Base-by-base conservation (phyloP, 2,797 vertebrate species). In the Thripadectes ignobilis region DNA sequence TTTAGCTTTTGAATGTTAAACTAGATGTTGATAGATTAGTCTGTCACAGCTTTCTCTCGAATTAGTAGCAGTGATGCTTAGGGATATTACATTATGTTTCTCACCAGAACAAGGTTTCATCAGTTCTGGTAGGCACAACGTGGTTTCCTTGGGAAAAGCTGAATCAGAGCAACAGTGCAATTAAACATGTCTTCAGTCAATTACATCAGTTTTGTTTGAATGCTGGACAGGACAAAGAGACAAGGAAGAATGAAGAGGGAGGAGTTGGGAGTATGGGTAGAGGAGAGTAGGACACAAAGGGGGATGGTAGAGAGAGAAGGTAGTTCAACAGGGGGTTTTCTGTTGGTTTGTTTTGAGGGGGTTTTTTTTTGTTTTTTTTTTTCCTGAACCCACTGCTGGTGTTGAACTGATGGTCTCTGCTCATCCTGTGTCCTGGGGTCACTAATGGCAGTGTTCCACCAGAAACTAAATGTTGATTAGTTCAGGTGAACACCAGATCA, bases 291-390 rank as follows among this genome's bases (percentile, higher is more conserved):
- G 51, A 43, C 14, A 7, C 9, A 61, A 34, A 82, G 45, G 14
- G 7, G 13, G 29, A 2, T 67, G 32, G 61, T 27, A 66, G 61
- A 76, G 79, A 49, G 43, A 13, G 34, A 52, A 48, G 39, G 16
- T 57, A 7, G 15, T 48, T 45, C 11, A 0, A 12, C 15, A 1
- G 12, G 4, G 12, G 6, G 7, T 2, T 17, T 52, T 52, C 17
- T 27, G 27, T 14, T 66, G n/a, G 38, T 4, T 80, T 79, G 23
- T 7, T 58, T 45, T 52, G 15, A 57, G 66, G 4, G 5, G 6
- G 2, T 22, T 51, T 51, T 27, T 14, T 59, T 32, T 4, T 79
- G 71, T 19, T 9, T 72, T 38, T 7, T 55, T 73, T 52, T 57
- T 24, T 5, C 38, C 34, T 66, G 36, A 67, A 38, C 20, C 8